These are phyloP conservation scores for Cuniculus paca DNA, from an alignment of 2,797 vertebrate genomes.

Conservation along the genomic window DNA sequence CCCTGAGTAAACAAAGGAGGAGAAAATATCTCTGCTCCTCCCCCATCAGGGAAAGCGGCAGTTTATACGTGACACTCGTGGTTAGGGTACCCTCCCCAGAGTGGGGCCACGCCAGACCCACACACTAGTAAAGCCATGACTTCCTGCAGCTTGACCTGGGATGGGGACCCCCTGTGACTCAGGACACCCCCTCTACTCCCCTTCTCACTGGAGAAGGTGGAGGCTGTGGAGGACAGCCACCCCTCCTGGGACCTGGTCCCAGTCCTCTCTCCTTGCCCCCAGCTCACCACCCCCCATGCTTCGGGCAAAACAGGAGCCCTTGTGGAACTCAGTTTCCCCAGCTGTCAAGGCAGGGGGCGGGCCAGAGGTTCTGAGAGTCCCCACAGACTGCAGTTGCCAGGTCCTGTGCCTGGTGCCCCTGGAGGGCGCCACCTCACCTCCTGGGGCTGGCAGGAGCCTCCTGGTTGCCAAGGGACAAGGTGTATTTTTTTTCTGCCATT, in stretches of 20 bases:
- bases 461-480: not conserved
- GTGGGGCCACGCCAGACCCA: not conserved
- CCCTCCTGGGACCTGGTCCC: not conserved
- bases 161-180: not conserved
- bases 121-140: accelerated
- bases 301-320: not conserved
- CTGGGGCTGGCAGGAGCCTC: not conserved
- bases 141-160: not conserved
- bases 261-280: accelerated
- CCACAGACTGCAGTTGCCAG: not conserved
- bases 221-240: too few species aligned
- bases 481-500: not conserved
- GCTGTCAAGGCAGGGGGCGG: not conserved
- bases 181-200: not conserved
- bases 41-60: not conserved
- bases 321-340: not conserved
- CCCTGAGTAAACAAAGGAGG: not conserved
- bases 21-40: too few species aligned
- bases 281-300: accelerated
- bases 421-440: not conserved
- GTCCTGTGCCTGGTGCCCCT: not conserved
- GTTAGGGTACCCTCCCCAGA: not conserved
- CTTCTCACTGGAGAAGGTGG: not conserved
- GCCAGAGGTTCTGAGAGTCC: not conserved
- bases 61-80: accelerated